These are phyloP conservation scores for Radopholus similis DNA, from an alignment of 1,140 invertebrate species.

Conservation along the genomic window DNA sequence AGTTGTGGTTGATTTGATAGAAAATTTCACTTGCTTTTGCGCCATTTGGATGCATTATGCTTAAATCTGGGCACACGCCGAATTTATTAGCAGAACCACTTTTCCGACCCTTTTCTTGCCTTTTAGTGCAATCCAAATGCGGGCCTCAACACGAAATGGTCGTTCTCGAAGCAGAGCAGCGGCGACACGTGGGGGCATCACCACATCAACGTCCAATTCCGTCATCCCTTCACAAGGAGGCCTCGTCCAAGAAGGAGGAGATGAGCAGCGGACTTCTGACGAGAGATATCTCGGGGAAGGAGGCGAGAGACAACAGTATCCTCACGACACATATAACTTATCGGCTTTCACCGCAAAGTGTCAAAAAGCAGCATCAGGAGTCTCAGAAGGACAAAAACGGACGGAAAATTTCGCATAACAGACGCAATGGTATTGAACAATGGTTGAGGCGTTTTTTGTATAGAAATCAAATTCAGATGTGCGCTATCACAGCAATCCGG, in stretches of 20 bases:
- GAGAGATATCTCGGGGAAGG: not conserved
- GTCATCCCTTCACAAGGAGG: not conserved
- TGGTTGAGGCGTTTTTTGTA: constrained; percentile 1
- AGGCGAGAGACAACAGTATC: not conserved
- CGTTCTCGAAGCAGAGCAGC: not conserved
- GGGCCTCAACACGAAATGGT: not conserved
- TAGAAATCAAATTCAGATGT: constrained; percentile 49
- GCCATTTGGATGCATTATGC: not conserved
- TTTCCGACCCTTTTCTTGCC: not conserved
- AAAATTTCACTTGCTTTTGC: constrained; percentile 1
- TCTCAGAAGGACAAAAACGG: not conserved
- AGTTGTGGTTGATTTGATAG: not conserved
- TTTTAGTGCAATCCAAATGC: not conserved
- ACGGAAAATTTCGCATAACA: not conserved
- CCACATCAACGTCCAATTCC: not conserved
- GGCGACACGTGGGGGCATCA: not conserved
- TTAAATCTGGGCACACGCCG: not conserved
- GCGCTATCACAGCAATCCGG: constrained; percentile 54
- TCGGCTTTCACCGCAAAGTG: not conserved
- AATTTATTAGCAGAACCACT: not conserved
- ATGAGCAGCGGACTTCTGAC: not conserved
- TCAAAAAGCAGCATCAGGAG: not conserved
- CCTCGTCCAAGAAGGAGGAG: not conserved
- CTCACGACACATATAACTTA: not conserved
- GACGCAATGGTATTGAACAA: not conserved